Evolutionary conservation across 2,888 invertebrate species (phyloP).

Genomic region (Amblyjoppa proteus): DNA sequence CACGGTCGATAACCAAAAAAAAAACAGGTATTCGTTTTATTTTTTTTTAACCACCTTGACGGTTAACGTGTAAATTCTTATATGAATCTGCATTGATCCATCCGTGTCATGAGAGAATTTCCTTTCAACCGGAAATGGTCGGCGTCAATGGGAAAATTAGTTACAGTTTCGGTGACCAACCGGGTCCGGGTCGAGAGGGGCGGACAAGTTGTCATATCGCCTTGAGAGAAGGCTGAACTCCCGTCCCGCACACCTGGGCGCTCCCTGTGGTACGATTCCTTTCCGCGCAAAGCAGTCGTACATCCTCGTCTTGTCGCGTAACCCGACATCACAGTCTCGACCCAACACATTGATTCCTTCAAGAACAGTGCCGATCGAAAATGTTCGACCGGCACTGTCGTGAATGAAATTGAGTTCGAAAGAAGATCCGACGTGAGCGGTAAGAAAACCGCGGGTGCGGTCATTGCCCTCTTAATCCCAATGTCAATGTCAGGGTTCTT

Average conservation of each 20-base stretch:
- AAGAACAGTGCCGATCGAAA: too few species aligned
- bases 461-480: conserved; percentile 79
- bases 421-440: conserved; percentile 51
- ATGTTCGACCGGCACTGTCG: too few species aligned
- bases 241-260: too few species aligned
- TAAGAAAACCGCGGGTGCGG: conserved; percentile 79
- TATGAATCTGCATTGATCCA: not conserved
- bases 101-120: not conserved
- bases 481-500: conserved; percentile 82
- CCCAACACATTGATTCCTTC: too few species aligned
- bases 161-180: not conserved
- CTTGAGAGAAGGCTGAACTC: too few species aligned
- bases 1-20: too few species aligned
- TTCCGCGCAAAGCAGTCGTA: too few species aligned
- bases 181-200: too few species aligned
- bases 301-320: too few species aligned
- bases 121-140: not conserved
- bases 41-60: not conserved
- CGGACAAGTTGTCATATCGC: too few species aligned
- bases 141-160: not conserved
- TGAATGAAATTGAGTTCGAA: not conserved
- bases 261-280: too few species aligned
- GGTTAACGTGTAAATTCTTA: not conserved
- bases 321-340: too few species aligned
- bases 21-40: not conserved